Conservation (phyloP, 1,140 invertebrate species). For the Drosophila ogumai region DNA sequence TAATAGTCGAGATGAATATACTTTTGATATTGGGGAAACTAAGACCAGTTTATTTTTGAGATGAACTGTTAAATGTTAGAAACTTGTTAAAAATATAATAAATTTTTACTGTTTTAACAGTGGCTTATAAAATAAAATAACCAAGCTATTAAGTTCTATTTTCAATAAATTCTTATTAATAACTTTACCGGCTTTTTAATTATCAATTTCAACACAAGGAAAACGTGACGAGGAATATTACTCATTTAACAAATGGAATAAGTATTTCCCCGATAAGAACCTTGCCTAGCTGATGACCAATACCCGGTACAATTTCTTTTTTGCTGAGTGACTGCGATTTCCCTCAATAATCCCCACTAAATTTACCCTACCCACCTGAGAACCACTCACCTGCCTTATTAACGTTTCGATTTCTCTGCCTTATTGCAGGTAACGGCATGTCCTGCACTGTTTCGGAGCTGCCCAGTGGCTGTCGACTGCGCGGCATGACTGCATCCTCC, state of each 20-base stretch:
- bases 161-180: too few relatives aligned
- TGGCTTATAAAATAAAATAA: neutral
- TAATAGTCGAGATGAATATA: too few relatives aligned
- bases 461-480: conserved; percentile 84
- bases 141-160: neutral
- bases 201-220: neutral
- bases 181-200: neutral
- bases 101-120: neutral
- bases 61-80: too few relatives aligned
- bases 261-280: neutral
- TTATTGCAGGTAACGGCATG: conserved; percentile 56
- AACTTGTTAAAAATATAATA: neutral
- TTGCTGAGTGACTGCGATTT: neutral
- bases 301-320: neutral
- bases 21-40: too few relatives aligned
- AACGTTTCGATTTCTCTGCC: conserved; percentile 11
- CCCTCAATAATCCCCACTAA: neutral
- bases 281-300: conserved; percentile 2
- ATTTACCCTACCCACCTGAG: neutral
- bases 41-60: too few relatives aligned
- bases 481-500: too few relatives aligned
- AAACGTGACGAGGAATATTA: neutral
- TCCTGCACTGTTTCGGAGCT: conserved; percentile 84
- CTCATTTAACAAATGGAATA: neutral
- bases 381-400: conserved; percentile 5